These are phyloP conservation scores for Machimus atricapillus DNA, from an alignment of 2,888 invertebrate genomes.

Conservation along the genomic window DNA sequence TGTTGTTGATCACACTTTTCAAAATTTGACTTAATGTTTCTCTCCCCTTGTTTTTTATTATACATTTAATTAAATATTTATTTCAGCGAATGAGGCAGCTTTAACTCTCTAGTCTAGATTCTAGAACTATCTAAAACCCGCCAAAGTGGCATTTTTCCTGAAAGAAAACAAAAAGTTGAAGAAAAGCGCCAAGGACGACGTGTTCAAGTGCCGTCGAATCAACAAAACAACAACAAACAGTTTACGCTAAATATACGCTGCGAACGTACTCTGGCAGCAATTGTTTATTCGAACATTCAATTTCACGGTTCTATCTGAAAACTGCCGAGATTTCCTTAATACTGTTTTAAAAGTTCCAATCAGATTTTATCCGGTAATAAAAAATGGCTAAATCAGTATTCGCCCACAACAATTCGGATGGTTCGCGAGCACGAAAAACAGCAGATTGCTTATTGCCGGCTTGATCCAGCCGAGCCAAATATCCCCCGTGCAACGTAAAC, in stretches of 20 bases:
- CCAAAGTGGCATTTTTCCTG: neutral
- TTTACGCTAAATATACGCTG: neutral
- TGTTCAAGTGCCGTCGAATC: neutral
- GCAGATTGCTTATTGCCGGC: neutral
- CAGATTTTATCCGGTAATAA: neutral
- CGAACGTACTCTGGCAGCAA: neutral
- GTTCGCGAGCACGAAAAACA: neutral
- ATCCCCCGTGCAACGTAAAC: neutral
- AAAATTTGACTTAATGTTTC: neutral
- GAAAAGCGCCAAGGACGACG: neutral
- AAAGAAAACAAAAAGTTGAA: neutral
- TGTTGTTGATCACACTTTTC: neutral
- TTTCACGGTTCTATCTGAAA: neutral
- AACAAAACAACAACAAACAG: neutral
- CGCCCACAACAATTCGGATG: neutral
- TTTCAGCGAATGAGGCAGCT: neutral
- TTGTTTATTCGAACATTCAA: neutral
- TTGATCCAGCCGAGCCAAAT: neutral
- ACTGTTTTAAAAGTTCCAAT: neutral
- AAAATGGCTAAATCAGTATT: neutral
- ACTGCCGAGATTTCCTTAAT: neutral
- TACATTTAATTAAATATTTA: neutral
- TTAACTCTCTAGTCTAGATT: neutral
- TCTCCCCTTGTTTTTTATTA: neutral
- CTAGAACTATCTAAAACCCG: neutral